Conservation (phyloP, 2,888 invertebrate species). For the Odontomyia ornata region DNA sequence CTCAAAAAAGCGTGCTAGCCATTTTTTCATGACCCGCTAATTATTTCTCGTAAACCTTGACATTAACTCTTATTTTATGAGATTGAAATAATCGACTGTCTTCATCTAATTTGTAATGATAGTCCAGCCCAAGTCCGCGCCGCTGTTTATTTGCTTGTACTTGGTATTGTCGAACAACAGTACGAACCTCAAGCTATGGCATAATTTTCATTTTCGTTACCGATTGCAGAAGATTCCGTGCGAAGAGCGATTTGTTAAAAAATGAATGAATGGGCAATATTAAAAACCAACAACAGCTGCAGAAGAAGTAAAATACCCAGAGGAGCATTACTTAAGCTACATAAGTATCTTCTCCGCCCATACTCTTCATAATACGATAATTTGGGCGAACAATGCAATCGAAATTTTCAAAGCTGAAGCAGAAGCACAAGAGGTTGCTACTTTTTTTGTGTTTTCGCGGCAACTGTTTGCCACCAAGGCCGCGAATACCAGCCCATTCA, state of each 20-base stretch:
- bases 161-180: slow-evolving; percentile 16
- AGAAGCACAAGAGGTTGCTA: slow-evolving; percentile 15
- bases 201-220: slow-evolving; percentile 40
- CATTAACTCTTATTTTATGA: slow-evolving; percentile 42
- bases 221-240: slow-evolving; percentile 45
- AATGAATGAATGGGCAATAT: not conserved
- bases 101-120: slow-evolving; percentile 38
- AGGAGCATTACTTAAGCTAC: slow-evolving; percentile 17
- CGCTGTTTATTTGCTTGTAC: slow-evolving; percentile 33
- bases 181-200: slow-evolving; percentile 36
- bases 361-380: slow-evolving; percentile 40
- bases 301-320: slow-evolving; percentile 18
- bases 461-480: slow-evolving; percentile 38
- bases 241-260: slow-evolving; percentile 15
- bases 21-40: slow-evolving; percentile 5
- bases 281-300: slow-evolving; percentile 42
- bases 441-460: slow-evolving; percentile 19
- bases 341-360: slow-evolving; percentile 42
- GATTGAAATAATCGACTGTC: slow-evolving; percentile 37
- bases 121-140: slow-evolving; percentile 30
- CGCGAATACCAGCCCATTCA: slow-evolving; percentile 37
- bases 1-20: slow-evolving; percentile 5
- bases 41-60: slow-evolving; percentile 41
- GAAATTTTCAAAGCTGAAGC: slow-evolving; percentile 16
- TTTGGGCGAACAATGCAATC: slow-evolving; percentile 43